A percentile compares a stretch with the other conserved stretches of the same genome.
Evolutionary conservation across 2,888 invertebrate genomes (phyloP).

Genomic region (Drosophila cyrtoloma): DNA sequence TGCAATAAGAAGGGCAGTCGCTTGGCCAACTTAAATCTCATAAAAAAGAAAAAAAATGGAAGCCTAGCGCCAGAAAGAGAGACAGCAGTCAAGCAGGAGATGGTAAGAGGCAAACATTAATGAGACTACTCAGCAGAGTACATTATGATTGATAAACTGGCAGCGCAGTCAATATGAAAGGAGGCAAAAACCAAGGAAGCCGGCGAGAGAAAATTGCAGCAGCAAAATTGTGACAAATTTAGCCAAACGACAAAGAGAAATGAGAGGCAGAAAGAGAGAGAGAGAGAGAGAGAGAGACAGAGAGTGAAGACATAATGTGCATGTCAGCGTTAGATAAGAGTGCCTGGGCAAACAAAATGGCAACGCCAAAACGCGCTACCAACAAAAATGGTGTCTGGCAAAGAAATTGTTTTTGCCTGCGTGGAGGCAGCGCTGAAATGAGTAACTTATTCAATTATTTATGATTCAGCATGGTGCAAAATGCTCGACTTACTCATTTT

Average conservation of each 20-base stretch:
- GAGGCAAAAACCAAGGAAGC: constrained; percentile 7
- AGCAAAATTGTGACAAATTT: constrained; percentile 74
- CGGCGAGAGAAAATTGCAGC: constrained; percentile 27
- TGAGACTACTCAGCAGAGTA: constrained; percentile 64
- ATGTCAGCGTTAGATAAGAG: constrained; percentile 69
- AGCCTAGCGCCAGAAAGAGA: constrained; percentile 6
- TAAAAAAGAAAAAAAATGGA: background rate
- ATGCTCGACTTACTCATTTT: constrained; percentile 43
- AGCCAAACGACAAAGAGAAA: constrained; percentile 10
- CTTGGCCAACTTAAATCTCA: constrained; percentile 24
- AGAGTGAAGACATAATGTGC: constrained; percentile 58
- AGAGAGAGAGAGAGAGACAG: background rate
- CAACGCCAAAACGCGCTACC: constrained; percentile 22
- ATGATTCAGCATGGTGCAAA: constrained; percentile 53
- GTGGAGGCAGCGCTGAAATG: constrained; percentile 45
- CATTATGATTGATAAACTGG: constrained; percentile 76
- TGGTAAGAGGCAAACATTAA: constrained; percentile 59
- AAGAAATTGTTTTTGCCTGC: constrained; percentile 20
- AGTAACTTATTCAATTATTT: constrained; percentile 76
- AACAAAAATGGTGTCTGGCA: constrained; percentile 17
- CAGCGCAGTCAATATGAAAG: constrained; percentile 3
- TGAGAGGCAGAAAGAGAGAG: background rate
- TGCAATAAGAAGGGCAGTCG: constrained; percentile 23
- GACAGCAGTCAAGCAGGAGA: constrained; percentile 7
- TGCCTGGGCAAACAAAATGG: constrained; percentile 29